Base-by-base conservation (phyloP, 2,888 invertebrate genomes). In the Teleiodes luculella region DNA sequence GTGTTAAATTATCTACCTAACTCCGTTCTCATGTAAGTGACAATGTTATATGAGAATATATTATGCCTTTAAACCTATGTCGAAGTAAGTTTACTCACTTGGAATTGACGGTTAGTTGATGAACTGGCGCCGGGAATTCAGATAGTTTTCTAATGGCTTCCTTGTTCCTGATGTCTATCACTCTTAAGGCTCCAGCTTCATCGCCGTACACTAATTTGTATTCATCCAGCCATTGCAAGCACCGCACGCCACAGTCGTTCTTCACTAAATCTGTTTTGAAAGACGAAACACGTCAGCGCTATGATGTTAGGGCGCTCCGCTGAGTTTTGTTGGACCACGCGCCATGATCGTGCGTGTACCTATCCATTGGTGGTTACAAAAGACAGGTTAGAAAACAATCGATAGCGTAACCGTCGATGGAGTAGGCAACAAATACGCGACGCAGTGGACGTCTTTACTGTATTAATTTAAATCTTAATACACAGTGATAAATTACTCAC, bases 211-310 rank as follows among this genome's bases (percentile, higher is more conserved):
- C 53, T 52, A 90, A 52, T 54, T 67, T 66, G 60, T 83, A 76
- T 49, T 86, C 86, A 60, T 86, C 79, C 8, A 84, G 39, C 90
- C 90, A 90, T 57, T 80, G 74, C 45, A 88, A 63, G 60, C 85
- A 86, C 30, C 88, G 77, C 16, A 88, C 68, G 18, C 82, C 78
- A 65, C 86, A 83, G 49, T 83, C 67, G 60, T 83, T 84, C 60
- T 76, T 72, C 16, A 73, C 60, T 61, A 89, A 61, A 65, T 83
- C 90, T 89, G 70, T 37, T 51, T 56, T 56, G 11, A 31, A n/a
- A n/a, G 10, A 35, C 3, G 3, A 35, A 35, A 35, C 6, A 24
- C 3, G 24, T 24, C n/a, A n/a, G n/a, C n/a, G n/a, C n/a, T n/a
- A n/a, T n/a, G n/a, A n/a, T n/a, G n/a, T n/a, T n/a, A n/a, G n/a